Conservation (phyloP, 2,113 vertebrate genomes). For the Ramphastos sulfuratus region DNA sequence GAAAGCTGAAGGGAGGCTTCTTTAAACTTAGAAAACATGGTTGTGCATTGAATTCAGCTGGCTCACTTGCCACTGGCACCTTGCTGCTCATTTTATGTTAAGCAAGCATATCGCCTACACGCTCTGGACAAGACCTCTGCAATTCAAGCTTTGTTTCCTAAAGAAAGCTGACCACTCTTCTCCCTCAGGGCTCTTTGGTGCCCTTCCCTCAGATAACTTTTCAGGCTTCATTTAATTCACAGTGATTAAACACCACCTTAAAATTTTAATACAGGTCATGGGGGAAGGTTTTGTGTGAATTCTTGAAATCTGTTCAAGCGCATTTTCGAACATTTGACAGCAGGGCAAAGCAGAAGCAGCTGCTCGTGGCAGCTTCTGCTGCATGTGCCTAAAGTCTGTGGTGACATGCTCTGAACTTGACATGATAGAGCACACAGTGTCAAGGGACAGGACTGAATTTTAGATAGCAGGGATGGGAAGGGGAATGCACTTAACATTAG, state of each 20-base stretch:
- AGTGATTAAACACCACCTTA: neutral
- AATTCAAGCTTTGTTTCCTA: neutral
- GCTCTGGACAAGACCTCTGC: neutral
- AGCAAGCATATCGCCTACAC: neutral
- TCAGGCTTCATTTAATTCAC: neutral
- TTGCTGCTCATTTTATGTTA: neutral
- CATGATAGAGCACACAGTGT: neutral
- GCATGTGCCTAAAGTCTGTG: neutral
- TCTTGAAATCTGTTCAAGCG: neutral
- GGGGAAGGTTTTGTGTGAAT: neutral
- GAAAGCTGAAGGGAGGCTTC: neutral
- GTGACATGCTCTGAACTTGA: neutral
- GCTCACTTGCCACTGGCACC: neutral
- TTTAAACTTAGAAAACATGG: neutral
- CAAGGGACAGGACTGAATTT: neutral
- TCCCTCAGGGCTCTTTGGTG: neutral
- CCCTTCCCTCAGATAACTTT: neutral
- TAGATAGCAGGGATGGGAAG: neutral
- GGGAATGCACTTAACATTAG: neutral
- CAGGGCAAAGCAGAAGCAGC: neutral
- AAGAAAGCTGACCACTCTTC: neutral
- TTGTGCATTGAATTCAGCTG: neutral
- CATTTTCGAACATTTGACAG: neutral
- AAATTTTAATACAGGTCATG: neutral
- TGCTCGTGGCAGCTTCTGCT: neutral